Conservation (phyloP, 2,888 invertebrate species). For the Xestia ashworthii region DNA sequence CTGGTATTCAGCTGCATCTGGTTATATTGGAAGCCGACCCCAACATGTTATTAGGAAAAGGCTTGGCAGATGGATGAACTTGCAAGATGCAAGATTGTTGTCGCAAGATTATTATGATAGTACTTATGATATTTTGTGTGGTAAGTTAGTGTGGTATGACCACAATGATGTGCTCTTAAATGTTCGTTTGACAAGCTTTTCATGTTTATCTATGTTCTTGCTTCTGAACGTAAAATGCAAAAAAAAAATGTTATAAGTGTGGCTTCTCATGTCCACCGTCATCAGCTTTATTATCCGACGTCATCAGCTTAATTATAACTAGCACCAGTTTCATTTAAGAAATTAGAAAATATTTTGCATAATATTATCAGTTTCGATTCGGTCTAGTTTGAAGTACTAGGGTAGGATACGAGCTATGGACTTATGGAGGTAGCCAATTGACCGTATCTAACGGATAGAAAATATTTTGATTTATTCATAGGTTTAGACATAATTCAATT, state of each 20-base stretch:
- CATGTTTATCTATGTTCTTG: neutral
- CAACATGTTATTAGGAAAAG: too few relatives aligned
- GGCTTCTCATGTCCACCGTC: neutral
- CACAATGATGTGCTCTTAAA: neutral
- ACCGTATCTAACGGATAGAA: conserved; percentile 30
- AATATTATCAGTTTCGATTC: neutral
- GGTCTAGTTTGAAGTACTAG: neutral
- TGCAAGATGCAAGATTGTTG: too few relatives aligned
- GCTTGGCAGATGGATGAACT: too few relatives aligned
- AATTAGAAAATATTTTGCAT: neutral
- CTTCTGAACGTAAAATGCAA: too few relatives aligned
- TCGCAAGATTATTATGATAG: too few relatives aligned
- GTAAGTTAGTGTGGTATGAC: neutral
- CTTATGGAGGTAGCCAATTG: neutral
- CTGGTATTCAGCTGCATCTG: too few relatives aligned
- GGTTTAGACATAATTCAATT: neutral
- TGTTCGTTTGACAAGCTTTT: neutral
- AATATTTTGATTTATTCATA: conserved; percentile 18
- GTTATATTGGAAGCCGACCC: too few relatives aligned
- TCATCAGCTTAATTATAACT: neutral
- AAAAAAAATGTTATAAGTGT: neutral
- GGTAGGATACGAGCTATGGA: conserved; percentile 3
- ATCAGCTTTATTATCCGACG: neutral
- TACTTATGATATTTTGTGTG: neutral
- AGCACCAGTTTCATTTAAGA: neutral